These are phyloP conservation scores for Catharus ustulatus DNA, from an alignment of 2,797 vertebrate species.

Conservation along the genomic window DNA sequence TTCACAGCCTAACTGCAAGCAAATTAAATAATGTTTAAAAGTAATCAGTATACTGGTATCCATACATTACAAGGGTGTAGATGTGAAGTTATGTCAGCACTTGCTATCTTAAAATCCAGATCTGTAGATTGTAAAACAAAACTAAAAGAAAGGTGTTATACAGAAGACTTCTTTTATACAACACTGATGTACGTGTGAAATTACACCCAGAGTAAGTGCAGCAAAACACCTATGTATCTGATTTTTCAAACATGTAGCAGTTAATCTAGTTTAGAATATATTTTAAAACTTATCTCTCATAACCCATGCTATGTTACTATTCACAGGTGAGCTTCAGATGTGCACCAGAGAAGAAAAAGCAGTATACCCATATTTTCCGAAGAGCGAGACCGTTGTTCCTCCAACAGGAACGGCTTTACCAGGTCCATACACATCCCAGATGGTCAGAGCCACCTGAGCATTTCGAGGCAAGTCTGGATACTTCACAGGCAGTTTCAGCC, in stretches of 20 bases:
- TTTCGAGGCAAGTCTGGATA: slow-evolving; percentile 95
- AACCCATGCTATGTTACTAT: background rate
- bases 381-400: slow-evolving; percentile 94
- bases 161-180: background rate
- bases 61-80: background rate
- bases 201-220: background rate
- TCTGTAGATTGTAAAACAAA: background rate
- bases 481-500: slow-evolving; percentile 95
- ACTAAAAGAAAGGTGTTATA: background rate
- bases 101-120: background rate
- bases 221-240: accelerated
- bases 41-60: background rate
- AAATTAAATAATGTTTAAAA: background rate
- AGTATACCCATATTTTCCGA: slow-evolving; percentile 89
- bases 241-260: background rate
- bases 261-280: background rate
- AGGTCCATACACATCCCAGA: slow-evolving; percentile 98
- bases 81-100: background rate
- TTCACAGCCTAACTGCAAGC: background rate
- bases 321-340: background rate
- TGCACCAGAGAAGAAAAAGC: background rate
- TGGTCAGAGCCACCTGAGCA: slow-evolving; percentile 93
- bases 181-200: background rate
- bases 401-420: slow-evolving; percentile 93
- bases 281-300: background rate